A percentile compares a stretch with the other conserved stretches of the same genome.
These are phyloP conservation scores for Hyposmocoma kahamanoa DNA, from an alignment of 1,140 invertebrate genomes.

Conservation along the genomic window DNA sequence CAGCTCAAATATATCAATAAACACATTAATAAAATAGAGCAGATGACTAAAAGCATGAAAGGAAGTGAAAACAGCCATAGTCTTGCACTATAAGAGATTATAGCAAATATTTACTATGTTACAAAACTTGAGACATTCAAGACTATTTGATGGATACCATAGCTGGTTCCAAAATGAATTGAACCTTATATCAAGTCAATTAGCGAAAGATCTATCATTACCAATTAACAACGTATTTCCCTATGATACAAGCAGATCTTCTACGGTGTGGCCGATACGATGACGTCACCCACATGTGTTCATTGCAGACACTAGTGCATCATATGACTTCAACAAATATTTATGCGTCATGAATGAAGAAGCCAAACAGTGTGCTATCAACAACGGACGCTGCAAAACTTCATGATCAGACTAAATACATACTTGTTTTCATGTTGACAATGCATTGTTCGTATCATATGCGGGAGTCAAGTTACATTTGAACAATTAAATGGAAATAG, in stretches of 20 bases:
- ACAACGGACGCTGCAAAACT: not conserved
- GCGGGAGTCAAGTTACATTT: constrained; percentile 1
- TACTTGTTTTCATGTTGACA: constrained; percentile 1
- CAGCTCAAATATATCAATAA: constrained; percentile 1
- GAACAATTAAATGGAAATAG: not conserved
- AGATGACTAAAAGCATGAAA: not conserved
- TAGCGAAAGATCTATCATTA: constrained; percentile 1
- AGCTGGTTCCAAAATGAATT: not conserved
- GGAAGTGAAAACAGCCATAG: not conserved
- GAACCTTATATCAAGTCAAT: constrained; percentile 5
- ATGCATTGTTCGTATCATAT: constrained; percentile 1
- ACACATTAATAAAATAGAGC: not conserved
- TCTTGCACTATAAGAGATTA: constrained; percentile 5
- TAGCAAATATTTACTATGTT: constrained; percentile 2
- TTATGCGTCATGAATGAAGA: constrained; percentile 3
- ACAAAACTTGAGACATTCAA: not conserved
- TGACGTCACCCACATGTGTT: not conserved
- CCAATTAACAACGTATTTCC: constrained; percentile 2
- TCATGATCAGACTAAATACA: not conserved
- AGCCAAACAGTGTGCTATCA: not conserved
- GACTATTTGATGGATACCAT: constrained; percentile 1
- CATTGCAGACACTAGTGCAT: not conserved
- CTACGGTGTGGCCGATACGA: not conserved
- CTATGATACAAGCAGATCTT: not conserved
- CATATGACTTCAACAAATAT: not conserved